Evolutionary conservation across 2,888 invertebrate species (phyloP), one percentile per base, ranked within the genome.

Genomic region (Vanessa cardui): DNA sequence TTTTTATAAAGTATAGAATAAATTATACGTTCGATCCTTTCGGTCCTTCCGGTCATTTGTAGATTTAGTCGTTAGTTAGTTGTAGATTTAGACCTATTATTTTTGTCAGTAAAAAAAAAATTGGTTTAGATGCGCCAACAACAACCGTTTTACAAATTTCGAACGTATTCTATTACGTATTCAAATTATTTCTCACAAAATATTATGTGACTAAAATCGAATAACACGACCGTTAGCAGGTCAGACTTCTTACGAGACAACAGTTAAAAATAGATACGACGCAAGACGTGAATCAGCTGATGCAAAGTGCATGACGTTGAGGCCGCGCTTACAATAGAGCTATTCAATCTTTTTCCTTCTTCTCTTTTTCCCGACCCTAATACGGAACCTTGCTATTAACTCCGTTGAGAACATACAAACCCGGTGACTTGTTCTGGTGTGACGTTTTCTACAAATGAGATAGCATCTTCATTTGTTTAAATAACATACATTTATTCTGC

Each of bases 221-320:
- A 1, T 54, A 60, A 31, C 44, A 65, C 47, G 31, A 54, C 52
- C 21, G 52, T 62, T 67, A 45, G 58, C 60, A 58, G 56, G 45
- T 77, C 77, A 80, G 76, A 78, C 82, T 77, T 71, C 74, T 76
- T 77, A 78, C 83, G 83, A 85, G 80, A 82, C 80, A 71, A 66
- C 49, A 58, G 68, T 83, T 88, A 86, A 84, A 87, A 84, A 88
- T 88, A 89, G 84, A 80, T 69, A 66, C 79, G 78, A 83, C 82
- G 78, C 75, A 83, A 77, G 78, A 76, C 73, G 79, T 84, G 86
- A 86, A 83, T 87, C 87, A 89, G 86, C 85, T 85, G 84, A 83
- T 83, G 76, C 80, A 80, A 80, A 77, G 68, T 81, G 79, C 81
- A 82, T 64, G 69, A 71, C 69, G 67, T 54, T 46, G 62, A 62